Evolutionary conservation across 2,113 vertebrate species (phyloP).

Genomic region (Daphoenositta chrysoptera): DNA sequence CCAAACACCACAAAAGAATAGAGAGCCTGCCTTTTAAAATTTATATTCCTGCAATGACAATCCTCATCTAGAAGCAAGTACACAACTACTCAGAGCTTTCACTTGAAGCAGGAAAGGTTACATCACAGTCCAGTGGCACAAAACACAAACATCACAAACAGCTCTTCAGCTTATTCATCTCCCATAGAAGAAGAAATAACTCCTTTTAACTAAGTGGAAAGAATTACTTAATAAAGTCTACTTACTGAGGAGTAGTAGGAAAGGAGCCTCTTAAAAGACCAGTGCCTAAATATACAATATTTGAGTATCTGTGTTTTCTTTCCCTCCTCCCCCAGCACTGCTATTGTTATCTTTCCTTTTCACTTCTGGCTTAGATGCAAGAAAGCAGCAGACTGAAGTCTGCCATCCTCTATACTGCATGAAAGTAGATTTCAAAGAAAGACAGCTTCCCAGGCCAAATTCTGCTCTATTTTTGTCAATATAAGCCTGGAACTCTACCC

Average conservation of each 20-base stretch:
- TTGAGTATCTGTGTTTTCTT: not conserved
- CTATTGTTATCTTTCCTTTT: not conserved
- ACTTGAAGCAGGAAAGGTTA: not conserved
- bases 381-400: not conserved
- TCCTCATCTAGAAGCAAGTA: not conserved
- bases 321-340: not conserved
- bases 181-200: not conserved
- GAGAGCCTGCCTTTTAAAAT: not conserved
- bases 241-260: not conserved
- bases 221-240: not conserved
- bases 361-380: not conserved
- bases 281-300: not conserved
- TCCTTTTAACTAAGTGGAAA: not conserved
- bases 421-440: not conserved
- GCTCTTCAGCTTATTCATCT: not conserved
- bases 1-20: not conserved
- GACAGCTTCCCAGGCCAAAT: not conserved
- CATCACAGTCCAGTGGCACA: not conserved
- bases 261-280: not conserved
- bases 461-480: not conserved
- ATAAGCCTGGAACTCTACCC: not conserved
- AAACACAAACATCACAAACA: not conserved
- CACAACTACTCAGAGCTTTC: not conserved
- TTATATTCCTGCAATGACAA: not conserved
- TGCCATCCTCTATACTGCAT: not conserved